Conservation (phyloP, 2,113 vertebrate species). For the Microtus oregoni region DNA sequence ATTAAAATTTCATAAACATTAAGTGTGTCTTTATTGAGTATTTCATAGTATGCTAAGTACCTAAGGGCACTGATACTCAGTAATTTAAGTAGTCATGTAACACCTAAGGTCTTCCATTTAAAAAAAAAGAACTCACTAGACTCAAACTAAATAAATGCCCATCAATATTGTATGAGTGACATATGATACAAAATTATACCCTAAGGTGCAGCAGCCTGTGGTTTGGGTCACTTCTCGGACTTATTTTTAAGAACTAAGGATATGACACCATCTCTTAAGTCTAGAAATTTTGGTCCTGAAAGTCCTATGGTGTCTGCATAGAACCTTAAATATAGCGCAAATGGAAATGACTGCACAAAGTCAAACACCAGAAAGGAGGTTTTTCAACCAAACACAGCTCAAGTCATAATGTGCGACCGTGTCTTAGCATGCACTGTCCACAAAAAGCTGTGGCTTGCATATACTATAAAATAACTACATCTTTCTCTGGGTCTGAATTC, state of each 20-base stretch:
- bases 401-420: not conserved
- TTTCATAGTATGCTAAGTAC: not conserved
- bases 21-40: not conserved
- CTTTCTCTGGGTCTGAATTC: not conserved
- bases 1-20: not conserved
- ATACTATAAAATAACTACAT: not conserved
- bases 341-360: not conserved
- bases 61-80: not conserved
- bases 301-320: not conserved
- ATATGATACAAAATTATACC: slow-evolving; percentile 46
- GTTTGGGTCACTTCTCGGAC: not conserved
- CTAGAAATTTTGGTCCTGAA: slow-evolving; percentile 61
- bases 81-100: not conserved
- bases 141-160: slow-evolving; percentile 25
- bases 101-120: not conserved
- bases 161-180: not conserved
- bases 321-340: not conserved
- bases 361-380: not conserved
- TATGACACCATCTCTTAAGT: slow-evolving; percentile 58
- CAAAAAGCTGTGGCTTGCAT: slow-evolving; percentile 8
- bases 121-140: not conserved
- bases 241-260: slow-evolving; percentile 63
- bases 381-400: not conserved
- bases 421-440: not conserved
- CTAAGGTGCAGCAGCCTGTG: slow-evolving; percentile 20